phyloP scores from a whole-genome alignment of 1,140 invertebrate genomes.

The Medauroidea extradentata region DNA sequence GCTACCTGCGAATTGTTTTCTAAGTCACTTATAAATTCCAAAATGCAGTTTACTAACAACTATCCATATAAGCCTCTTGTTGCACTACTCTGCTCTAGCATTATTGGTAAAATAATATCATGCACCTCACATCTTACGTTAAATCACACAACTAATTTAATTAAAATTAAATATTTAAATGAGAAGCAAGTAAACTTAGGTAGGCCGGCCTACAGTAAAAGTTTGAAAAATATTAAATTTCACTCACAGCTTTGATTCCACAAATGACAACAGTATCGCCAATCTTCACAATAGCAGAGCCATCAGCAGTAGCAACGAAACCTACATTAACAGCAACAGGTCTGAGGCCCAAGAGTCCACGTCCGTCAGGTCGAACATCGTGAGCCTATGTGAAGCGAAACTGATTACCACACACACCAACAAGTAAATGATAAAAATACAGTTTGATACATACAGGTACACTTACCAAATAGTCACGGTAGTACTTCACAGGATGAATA shows the following conservation, averaged over 20 bases:
- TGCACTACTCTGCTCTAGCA: no score
- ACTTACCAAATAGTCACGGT: slow-evolving; percentile 54
- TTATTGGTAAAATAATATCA: no score
- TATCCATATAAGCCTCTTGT: no score
- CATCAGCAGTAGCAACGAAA: slow-evolving; percentile 64
- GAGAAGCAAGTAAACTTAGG: no score
- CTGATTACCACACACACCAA: neutral
- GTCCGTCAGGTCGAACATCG: slow-evolving; percentile 57
- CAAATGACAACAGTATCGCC: slow-evolving; percentile 69
- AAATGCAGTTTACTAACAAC: no score
- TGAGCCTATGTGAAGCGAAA: slow-evolving; percentile 40
- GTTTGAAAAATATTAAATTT: no score
- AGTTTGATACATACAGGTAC: neutral
- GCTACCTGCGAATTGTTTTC: no score
- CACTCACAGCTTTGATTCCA: slow-evolving; percentile 73
- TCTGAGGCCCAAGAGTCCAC: slow-evolving; percentile 57
- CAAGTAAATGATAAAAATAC: neutral
- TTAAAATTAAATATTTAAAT: no score
- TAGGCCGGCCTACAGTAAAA: no score
- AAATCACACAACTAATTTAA: no score
- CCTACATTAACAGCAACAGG: slow-evolving; percentile 54
- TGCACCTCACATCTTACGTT: no score
- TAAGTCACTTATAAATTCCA: no score
- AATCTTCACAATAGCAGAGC: slow-evolving; percentile 65
- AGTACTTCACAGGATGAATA: slow-evolving; percentile 59